Evolutionary conservation across 2,797 vertebrate genomes (phyloP).

Genomic region (Gastrophryne carolinensis): DNA sequence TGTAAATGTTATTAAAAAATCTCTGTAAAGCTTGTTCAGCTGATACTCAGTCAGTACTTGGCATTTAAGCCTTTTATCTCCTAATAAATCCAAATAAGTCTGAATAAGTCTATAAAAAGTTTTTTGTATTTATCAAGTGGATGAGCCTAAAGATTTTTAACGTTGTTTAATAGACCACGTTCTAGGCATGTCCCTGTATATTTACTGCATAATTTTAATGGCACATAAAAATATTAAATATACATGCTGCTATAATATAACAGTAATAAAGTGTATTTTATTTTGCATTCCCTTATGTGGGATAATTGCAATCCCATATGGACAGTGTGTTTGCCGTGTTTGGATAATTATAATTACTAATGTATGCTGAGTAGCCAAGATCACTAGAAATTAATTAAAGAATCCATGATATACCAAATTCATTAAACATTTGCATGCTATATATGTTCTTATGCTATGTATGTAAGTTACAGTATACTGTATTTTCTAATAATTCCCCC

Average conservation of each 20-base stretch:
- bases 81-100: too few relatives aligned
- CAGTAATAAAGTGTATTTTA: slow-evolving; percentile 6
- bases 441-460: neutral
- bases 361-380: slow-evolving; percentile 24
- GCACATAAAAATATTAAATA: slow-evolving; percentile 15
- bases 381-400: slow-evolving; percentile 25
- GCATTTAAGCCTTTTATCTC: too few relatives aligned
- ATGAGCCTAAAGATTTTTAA: too few relatives aligned
- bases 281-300: neutral
- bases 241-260: neutral
- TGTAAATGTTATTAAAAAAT: too few relatives aligned
- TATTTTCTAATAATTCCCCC: too few relatives aligned
- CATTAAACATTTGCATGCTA: neutral
- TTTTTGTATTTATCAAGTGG: too few relatives aligned
- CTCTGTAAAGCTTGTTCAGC: too few relatives aligned
- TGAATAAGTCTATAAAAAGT: too few relatives aligned
- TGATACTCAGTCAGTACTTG: too few relatives aligned
- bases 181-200: too few relatives aligned
- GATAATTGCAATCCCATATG: slow-evolving; percentile 7
- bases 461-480: too few relatives aligned
- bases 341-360: slow-evolving; percentile 30
- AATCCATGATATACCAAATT: slow-evolving; percentile 9
- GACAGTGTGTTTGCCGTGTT: neutral
- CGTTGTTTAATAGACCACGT: neutral
- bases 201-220: neutral